Percentiles rank a stretch among this genome's conserved stretches.
Conservation (phyloP, 2,888 invertebrate species). For the Hipparchia semele region DNA sequence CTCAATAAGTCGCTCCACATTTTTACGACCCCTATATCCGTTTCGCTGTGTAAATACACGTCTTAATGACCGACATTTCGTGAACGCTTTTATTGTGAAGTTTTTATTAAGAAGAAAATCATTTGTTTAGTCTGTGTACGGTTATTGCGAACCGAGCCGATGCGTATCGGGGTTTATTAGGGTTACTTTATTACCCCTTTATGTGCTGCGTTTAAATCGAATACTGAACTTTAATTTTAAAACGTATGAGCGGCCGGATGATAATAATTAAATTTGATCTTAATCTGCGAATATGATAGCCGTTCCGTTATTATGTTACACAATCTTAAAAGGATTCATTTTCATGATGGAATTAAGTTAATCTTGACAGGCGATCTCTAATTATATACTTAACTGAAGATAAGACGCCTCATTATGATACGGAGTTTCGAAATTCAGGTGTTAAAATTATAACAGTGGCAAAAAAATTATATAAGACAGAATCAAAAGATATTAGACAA, state of each 20-base stretch:
- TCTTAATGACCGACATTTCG: constrained; percentile 80
- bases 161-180: constrained; percentile 79
- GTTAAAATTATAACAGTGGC: constrained; percentile 42
- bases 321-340: constrained; percentile 52
- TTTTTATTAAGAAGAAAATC: constrained; percentile 81
- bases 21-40: constrained; percentile 80
- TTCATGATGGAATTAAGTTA: constrained; percentile 52
- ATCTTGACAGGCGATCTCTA: constrained; percentile 59
- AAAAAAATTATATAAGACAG: constrained; percentile 24
- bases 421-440: constrained; percentile 43
- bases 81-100: constrained; percentile 81
- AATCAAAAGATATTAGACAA: background rate
- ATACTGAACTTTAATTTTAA: constrained; percentile 43
- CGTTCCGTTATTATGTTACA: constrained; percentile 52
- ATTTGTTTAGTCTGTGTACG: constrained; percentile 82
- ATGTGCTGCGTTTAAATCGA: constrained; percentile 63
- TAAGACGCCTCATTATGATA: constrained; percentile 51
- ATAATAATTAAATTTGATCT: constrained; percentile 73
- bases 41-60: constrained; percentile 78
- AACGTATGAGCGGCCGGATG: constrained; percentile 54
- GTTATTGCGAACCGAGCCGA: constrained; percentile 71
- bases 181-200: constrained; percentile 73
- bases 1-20: constrained; percentile 78
- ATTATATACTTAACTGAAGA: constrained; percentile 57
- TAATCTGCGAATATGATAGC: constrained; percentile 70